These are phyloP conservation scores for Tipula unca DNA, from an alignment of 2,888 invertebrate genomes.

Conservation along the genomic window DNA sequence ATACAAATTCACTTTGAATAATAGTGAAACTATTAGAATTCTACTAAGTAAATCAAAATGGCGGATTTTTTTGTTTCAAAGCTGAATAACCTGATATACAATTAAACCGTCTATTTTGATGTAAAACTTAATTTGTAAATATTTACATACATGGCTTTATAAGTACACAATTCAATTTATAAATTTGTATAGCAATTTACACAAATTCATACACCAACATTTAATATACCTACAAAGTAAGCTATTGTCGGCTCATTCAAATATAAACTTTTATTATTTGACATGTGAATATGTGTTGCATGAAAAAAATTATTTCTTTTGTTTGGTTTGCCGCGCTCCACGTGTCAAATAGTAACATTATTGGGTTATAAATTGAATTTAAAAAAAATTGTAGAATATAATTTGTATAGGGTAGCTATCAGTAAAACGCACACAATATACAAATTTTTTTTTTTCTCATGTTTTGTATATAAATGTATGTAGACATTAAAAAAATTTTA, in stretches of 20 bases:
- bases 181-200: background rate
- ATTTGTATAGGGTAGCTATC: background rate
- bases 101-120: background rate
- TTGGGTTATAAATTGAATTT: background rate
- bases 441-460: background rate
- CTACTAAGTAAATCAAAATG: background rate
- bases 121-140: background rate
- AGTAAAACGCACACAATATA: background rate
- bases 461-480: background rate
- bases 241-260: slow-evolving; percentile 37
- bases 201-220: background rate
- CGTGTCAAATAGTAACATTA: background rate
- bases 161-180: background rate
- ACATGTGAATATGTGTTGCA: background rate
- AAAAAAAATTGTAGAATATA: background rate
- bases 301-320: background rate
- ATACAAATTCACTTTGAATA: background rate
- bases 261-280: background rate
- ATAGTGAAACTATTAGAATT: background rate
- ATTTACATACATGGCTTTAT: background rate
- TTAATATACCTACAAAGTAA: slow-evolving; percentile 34
- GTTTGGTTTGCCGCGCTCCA: background rate
- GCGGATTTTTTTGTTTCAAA: background rate
- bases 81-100: background rate
- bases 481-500: background rate